phyloP scores from a whole-genome alignment of 2,113 vertebrate genomes.

The Lophura nycthemera region DNA sequence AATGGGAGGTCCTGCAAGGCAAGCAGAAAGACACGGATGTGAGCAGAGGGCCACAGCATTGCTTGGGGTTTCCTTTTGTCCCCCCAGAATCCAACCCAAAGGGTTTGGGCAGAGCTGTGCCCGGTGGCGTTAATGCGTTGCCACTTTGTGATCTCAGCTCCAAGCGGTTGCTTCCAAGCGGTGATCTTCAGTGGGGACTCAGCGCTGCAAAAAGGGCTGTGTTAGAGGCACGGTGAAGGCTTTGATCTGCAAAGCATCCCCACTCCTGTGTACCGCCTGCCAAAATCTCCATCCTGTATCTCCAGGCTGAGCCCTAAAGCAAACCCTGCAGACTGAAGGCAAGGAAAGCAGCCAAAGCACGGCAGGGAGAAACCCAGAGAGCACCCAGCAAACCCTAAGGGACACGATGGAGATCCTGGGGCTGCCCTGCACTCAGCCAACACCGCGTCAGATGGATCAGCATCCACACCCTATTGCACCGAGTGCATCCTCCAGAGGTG shows the following conservation, averaged over 20 bases:
- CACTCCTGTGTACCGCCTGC: neutral
- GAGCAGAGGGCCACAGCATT: neutral
- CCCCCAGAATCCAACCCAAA: neutral
- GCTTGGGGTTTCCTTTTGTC: neutral
- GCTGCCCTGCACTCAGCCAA: no score
- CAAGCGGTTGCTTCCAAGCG: neutral
- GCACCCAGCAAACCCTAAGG: rapidly evolving
- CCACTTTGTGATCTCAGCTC: neutral
- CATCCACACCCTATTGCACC: neutral
- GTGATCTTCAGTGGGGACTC: neutral
- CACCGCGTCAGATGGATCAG: neutral
- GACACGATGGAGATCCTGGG: rapidly evolving
- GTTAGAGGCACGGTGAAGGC: neutral
- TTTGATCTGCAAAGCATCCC: neutral
- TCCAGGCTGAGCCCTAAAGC: neutral
- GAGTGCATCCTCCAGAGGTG: neutral
- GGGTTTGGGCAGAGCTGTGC: neutral
- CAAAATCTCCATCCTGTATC: neutral
- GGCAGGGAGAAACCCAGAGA: rapidly evolving
- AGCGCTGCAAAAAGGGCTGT: neutral
- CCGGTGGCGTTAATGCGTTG: neutral
- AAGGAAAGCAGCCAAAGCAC: neutral
- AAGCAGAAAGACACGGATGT: neutral
- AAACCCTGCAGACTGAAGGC: neutral
- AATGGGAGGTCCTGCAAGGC: conserved; percentile 90